Conservation (phyloP, 2,797 vertebrate species). For the Gallinago stenura region DNA sequence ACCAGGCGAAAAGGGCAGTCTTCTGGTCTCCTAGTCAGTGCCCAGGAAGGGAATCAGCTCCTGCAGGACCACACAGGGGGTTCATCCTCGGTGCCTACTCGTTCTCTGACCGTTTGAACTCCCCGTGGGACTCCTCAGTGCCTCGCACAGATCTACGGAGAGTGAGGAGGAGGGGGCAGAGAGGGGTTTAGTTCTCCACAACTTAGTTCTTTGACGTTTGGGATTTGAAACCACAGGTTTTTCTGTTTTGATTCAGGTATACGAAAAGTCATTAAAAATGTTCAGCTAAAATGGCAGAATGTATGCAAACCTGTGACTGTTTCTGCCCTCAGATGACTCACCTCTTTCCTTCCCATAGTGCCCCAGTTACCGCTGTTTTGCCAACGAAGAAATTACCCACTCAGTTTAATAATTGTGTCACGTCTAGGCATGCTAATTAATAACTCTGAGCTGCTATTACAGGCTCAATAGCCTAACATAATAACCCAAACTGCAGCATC, state of each 20-base stretch:
- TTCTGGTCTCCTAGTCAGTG: not conserved
- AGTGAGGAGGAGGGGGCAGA: not conserved
- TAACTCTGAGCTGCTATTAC: not conserved
- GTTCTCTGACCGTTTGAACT: not conserved
- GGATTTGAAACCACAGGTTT: not conserved
- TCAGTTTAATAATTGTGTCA: not conserved
- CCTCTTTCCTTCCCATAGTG: not conserved
- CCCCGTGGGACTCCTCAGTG: not conserved
- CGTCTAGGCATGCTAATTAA: not conserved
- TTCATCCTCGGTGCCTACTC: not conserved
- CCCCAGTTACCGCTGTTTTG: not conserved
- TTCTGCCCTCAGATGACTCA: constrained; percentile 19
- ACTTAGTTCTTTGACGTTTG: not conserved
- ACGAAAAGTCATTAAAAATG: not conserved
- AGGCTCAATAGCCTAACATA: not conserved
- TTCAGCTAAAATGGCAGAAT: not conserved
- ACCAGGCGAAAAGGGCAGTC: not conserved
- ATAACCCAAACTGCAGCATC: not conserved
- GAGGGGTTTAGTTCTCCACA: accelerated
- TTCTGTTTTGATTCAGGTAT: not conserved
- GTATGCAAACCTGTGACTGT: not conserved
- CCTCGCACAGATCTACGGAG: not conserved
- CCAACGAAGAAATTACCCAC: constrained; percentile 1
- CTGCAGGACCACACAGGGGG: not conserved
- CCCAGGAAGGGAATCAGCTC: not conserved